phyloP scores from a whole-genome alignment of 1,140 invertebrate species.

The Theocolax elegans region DNA sequence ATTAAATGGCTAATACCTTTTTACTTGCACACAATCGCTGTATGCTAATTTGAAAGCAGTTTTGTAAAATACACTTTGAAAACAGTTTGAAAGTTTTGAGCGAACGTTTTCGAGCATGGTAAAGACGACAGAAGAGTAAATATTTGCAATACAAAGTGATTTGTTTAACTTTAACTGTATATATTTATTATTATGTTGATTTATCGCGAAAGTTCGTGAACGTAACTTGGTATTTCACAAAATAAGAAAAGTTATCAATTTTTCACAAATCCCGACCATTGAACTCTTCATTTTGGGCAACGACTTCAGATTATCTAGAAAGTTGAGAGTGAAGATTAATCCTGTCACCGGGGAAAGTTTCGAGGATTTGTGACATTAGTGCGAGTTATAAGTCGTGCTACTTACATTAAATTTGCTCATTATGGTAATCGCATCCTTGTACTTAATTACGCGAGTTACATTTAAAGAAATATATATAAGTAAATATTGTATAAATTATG shows the following conservation, averaged over 20 bases:
- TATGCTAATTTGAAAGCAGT: no score
- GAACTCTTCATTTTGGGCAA: conserved; percentile 22
- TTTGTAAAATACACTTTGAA: no score
- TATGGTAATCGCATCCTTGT: background rate
- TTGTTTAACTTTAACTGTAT: background rate
- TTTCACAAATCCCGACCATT: background rate
- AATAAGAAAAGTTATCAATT: conserved; percentile 24
- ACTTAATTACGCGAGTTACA: background rate
- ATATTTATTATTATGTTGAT: background rate
- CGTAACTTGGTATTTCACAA: conserved; percentile 7
- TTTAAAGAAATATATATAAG: conserved; percentile 16
- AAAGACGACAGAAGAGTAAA: background rate
- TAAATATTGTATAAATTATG: no score
- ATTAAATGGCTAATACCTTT: no score
- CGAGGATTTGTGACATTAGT: conserved; percentile 25
- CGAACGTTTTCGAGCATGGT: background rate
- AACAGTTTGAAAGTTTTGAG: no score
- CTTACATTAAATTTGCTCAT: conserved; percentile 27
- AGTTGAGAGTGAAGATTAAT: conserved; percentile 29
- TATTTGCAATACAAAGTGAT: background rate
- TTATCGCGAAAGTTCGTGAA: conserved; percentile 5
- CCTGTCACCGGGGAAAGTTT: conserved; percentile 20
- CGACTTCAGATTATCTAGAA: conserved; percentile 21
- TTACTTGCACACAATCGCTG: no score
- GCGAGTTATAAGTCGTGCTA: conserved; percentile 17